Evolutionary conservation across 2,113 vertebrate genomes (phyloP).

Genomic region (Podarcis muralis): DNA sequence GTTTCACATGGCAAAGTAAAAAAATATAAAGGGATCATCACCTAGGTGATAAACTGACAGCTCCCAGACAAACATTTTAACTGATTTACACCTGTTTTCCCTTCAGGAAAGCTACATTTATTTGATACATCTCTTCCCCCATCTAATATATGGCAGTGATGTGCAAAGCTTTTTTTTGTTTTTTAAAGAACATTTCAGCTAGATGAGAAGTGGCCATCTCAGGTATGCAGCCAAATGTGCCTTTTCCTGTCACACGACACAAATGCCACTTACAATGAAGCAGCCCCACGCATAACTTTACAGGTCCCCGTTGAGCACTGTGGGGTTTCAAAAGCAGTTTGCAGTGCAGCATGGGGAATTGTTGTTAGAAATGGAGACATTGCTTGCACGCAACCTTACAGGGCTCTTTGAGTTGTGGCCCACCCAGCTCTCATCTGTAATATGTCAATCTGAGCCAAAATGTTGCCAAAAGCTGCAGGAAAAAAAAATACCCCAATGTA

Average conservation of each 20-base stretch:
- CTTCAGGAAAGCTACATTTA: conserved; percentile 66
- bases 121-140: conserved; percentile 62
- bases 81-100: conserved; percentile 73
- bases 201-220: conserved; percentile 53
- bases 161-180: conserved; percentile 16
- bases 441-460: conserved; percentile 16
- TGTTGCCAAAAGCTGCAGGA: conserved; percentile 31
- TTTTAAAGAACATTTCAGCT: conserved; percentile 41
- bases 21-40: conserved; percentile 74
- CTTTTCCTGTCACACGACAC: neutral
- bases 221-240: conserved; percentile 26
- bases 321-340: neutral
- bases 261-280: neutral
- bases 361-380: neutral
- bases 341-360: neutral
- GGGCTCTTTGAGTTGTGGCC: neutral
- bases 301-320: neutral
- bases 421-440: neutral
- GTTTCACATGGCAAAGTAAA: conserved; percentile 65
- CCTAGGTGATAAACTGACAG: conserved; percentile 72
- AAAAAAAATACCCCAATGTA: conserved; percentile 14
- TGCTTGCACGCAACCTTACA: neutral
- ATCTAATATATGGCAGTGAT: conserved; percentile 58
- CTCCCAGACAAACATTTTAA: conserved; percentile 70
- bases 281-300: neutral